Conservation (phyloP, 2,888 invertebrate species). For the Lepetodrilus schrolli region DNA sequence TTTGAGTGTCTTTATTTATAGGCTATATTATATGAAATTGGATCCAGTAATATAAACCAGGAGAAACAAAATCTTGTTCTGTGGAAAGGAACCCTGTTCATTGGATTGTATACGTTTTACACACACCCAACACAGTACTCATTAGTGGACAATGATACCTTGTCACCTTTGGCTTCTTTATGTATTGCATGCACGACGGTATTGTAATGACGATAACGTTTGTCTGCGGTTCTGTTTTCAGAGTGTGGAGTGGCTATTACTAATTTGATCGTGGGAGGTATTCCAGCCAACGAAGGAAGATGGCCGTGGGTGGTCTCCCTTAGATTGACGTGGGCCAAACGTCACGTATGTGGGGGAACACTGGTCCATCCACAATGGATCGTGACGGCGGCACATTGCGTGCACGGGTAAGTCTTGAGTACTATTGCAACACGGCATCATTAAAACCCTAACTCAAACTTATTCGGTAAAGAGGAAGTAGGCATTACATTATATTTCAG, state of each 20-base stretch:
- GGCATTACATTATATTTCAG: no score
- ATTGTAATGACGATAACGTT: no score
- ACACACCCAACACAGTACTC: not conserved
- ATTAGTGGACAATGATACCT: no score
- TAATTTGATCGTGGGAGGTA: slow-evolving; percentile 53
- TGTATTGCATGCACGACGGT: no score
- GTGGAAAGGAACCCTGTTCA: not conserved
- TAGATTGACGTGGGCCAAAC: slow-evolving; percentile 48
- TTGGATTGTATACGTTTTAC: not conserved
- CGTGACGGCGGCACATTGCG: slow-evolving; percentile 56
- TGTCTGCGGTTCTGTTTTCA: slow-evolving; percentile 6
- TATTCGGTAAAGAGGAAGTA: no score
- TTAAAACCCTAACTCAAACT: no score
- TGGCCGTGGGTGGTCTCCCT: slow-evolving; percentile 59
- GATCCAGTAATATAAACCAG: no score
- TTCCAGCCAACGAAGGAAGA: slow-evolving; percentile 46
- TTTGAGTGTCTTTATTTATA: no score
- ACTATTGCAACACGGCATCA: no score
- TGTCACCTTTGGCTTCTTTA: no score
- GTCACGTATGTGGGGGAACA: slow-evolving; percentile 56
- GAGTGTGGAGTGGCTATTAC: slow-evolving; percentile 52
- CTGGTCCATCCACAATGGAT: slow-evolving; percentile 55
- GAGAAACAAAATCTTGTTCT: no score
- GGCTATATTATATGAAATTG: no score
- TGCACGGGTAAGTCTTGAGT: slow-evolving; percentile 51